These are phyloP conservation scores for Agrypnia vestita DNA, from an alignment of 1,140 invertebrate genomes.

Conservation along the genomic window DNA sequence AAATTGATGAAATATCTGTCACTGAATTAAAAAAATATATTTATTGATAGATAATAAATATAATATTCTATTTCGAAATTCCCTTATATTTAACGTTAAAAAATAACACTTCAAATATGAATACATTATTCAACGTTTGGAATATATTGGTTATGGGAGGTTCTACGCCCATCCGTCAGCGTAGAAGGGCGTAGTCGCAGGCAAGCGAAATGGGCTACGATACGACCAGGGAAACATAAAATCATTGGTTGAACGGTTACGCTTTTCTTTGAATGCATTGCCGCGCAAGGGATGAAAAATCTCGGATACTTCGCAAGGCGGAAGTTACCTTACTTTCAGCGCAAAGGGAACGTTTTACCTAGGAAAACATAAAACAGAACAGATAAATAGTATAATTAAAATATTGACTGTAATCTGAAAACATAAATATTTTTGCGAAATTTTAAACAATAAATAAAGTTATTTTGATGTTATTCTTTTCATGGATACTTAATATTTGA, in stretches of 20 bases:
- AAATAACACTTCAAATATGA: not conserved
- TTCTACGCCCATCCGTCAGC: constrained; percentile 12
- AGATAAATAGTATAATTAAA: not conserved
- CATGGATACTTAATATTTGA: not conserved
- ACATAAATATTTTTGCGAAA: not conserved
- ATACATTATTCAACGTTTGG: not conserved
- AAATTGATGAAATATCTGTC: too few species aligned
- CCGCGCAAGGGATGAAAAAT: constrained; percentile 40
- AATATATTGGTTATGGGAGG: not conserved
- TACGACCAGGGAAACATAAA: constrained; percentile 48
- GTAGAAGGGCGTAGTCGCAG: constrained; percentile 53
- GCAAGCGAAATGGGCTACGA: constrained; percentile 55
- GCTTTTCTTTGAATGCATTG: constrained; percentile 12
- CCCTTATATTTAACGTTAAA: not conserved
- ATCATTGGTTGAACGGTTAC: not conserved
- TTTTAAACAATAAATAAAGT: not conserved
- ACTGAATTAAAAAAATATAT: too few species aligned
- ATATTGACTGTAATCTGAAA: not conserved
- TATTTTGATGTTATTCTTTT: not conserved
- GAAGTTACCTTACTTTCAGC: constrained; percentile 59
- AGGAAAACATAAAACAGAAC: constrained; percentile 38
- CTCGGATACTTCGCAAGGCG: constrained; percentile 40
- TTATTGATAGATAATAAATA: too few species aligned
- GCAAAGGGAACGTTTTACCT: constrained; percentile 49
- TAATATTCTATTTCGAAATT: too few species aligned